These are phyloP conservation scores for Cecidostiba fungosa DNA, from an alignment of 2,888 invertebrate species.

Conservation along the genomic window DNA sequence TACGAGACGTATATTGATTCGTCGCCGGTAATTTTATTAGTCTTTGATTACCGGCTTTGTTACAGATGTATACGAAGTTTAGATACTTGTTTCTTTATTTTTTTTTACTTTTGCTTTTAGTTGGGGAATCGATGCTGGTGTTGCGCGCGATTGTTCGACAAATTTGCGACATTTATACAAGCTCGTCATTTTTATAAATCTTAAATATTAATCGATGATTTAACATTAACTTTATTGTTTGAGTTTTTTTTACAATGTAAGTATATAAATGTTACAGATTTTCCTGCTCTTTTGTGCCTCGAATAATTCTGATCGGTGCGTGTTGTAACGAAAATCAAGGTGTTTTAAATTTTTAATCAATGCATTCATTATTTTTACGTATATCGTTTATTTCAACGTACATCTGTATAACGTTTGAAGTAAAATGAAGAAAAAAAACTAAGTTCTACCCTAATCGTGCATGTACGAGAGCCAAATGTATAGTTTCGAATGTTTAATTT, in stretches of 20 bases:
- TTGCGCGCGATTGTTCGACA: constrained; percentile 14
- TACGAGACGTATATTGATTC: constrained; percentile 19
- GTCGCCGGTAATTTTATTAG: constrained; percentile 18
- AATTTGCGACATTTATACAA: constrained; percentile 37
- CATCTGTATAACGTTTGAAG: neutral
- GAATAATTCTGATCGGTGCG: constrained; percentile 3
- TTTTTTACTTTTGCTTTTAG: neutral
- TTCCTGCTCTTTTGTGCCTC: constrained; percentile 3
- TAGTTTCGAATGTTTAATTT: neutral
- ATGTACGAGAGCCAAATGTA: neutral
- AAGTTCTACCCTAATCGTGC: neutral
- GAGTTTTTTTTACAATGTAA: neutral
- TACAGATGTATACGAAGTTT: constrained; percentile 30
- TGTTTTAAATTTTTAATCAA: neutral
- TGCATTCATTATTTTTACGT: neutral
- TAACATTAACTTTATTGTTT: constrained; percentile 17
- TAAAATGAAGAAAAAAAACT: neutral
- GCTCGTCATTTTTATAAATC: constrained; percentile 15
- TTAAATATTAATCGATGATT: constrained; percentile 11
- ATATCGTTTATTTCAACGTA: neutral
- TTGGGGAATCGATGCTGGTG: constrained; percentile 16
- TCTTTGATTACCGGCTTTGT: constrained; percentile 29
- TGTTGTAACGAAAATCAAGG: neutral
- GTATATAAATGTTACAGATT: constrained; percentile 37
- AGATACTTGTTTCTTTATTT: neutral